phyloP scores from a whole-genome alignment of 2,888 invertebrate genomes.

The Archaeoteleia sp. region DNA sequence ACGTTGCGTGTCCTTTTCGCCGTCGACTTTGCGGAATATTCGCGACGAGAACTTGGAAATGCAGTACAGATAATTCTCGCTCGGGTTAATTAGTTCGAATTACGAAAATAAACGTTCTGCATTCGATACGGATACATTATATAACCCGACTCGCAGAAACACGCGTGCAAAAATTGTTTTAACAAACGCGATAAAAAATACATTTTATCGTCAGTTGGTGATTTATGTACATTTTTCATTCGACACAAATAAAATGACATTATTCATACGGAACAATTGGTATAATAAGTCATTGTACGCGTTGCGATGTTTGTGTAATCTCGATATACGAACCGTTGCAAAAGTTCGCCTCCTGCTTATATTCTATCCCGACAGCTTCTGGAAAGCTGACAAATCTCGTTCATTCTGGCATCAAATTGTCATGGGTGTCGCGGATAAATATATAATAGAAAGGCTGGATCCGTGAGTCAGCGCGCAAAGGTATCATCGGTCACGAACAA shows the following conservation, averaged over 20 bases:
- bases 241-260: too few relatives aligned
- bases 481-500: slow-evolving; percentile 53
- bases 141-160: not conserved
- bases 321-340: slow-evolving; percentile 30
- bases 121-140: not conserved
- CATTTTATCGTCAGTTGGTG: slow-evolving; percentile 6
- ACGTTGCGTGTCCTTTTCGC: slow-evolving; percentile 9
- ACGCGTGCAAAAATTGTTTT: not conserved
- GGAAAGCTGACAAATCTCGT: slow-evolving; percentile 50
- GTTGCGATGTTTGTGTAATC: slow-evolving; percentile 13
- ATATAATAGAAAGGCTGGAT: slow-evolving; percentile 45
- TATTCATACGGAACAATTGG: too few relatives aligned
- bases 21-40: not conserved
- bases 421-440: slow-evolving; percentile 44
- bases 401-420: slow-evolving; percentile 47
- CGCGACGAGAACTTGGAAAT: not conserved
- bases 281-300: not conserved
- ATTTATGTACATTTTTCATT: too few relatives aligned
- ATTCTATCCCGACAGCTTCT: slow-evolving; percentile 41
- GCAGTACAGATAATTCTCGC: not conserved
- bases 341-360: slow-evolving; percentile 22
- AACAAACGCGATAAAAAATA: not conserved
- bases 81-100: slow-evolving; percentile 3
- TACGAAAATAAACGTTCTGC: not conserved
- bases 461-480: slow-evolving; percentile 47